Base-by-base conservation (phyloP, 2,113 vertebrate genomes). In the Podarcis raffonei region DNA sequence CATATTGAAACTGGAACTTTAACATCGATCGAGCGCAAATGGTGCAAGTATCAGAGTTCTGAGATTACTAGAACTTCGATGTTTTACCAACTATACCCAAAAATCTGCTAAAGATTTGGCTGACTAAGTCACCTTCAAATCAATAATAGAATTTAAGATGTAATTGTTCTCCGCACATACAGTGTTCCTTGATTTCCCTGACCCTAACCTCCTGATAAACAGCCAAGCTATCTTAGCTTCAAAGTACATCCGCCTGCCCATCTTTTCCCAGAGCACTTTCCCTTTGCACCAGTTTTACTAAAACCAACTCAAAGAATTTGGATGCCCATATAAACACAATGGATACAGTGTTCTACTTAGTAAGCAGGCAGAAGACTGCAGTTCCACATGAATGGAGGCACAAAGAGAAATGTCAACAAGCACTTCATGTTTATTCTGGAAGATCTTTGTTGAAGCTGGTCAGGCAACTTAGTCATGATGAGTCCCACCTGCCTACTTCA, bases 401-500 rank as follows among this genome's bases (percentile, higher is more conserved):
- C 62, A 84, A 78, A 69, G 2, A 57, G 42, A 84, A 83, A 84
- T 37, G 62, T 78, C 87, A 89, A 68, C 42, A 84, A 78, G 81
- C 62, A 69, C 62, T 89, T 83, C 74, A 22, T 81, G 25, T 42
- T 74, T 27, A 15, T 92, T 71, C 84, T 72, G 35, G 90, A 85
- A 87, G 4, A 62, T n/a, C n/a, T 83, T 72, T 83, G 71, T 27
- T 84, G 89, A 91, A 42, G 80, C 78, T 93, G 23, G 25, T 84
- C 20, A 81, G 1, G 27, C 37, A 74, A 30, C 20, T 87, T 8
- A 2, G 18, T 27, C 30, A 12, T 42, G 15, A 85, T 5, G 8
- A 85, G 74, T 92, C 89, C 87, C 3, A 84, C 30, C 81, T 90
- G 81, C 78, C 74, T 30, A 86, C 87, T 88, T 90, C 27, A 88